Percentiles rank a stretch among this genome's conserved stretches.
Conservation (phyloP, 2,797 vertebrate species). For the Pseudochirops corinnae region DNA sequence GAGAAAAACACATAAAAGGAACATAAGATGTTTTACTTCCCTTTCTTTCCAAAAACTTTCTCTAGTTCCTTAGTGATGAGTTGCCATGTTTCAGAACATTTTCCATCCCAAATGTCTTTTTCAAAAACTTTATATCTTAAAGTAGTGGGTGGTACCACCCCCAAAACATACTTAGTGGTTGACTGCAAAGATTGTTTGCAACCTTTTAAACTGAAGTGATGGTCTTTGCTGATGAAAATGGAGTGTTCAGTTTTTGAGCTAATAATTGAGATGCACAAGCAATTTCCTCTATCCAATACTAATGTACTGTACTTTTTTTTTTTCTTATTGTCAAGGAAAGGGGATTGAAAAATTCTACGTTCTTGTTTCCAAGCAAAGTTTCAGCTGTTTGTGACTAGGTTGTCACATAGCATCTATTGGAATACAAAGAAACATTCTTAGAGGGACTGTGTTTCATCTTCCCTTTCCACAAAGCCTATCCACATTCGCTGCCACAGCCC, state of each 20-base stretch:
- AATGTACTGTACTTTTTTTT: not conserved
- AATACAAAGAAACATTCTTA: not conserved
- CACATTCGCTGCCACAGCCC: not conserved
- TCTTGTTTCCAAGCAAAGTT: not conserved
- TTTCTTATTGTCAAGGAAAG: conserved; percentile 31
- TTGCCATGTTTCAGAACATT: not conserved
- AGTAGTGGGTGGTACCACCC: conserved; percentile 11
- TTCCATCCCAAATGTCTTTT: not conserved
- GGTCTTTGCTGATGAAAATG: conserved; percentile 5
- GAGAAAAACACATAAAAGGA: conserved; percentile 27
- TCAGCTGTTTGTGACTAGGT: not conserved
- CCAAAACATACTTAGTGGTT: not conserved
- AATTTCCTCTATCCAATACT: not conserved
- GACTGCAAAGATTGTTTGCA: not conserved
- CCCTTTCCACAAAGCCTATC: not conserved
- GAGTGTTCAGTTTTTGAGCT: conserved; percentile 1
- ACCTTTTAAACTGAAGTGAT: conserved; percentile 40
- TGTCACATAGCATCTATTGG: not conserved
- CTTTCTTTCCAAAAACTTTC: not conserved
- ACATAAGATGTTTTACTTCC: not conserved
- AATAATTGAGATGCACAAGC: not conserved
- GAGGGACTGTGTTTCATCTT: not conserved
- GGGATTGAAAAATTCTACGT: not conserved
- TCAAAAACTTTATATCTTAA: not conserved
- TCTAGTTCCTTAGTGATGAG: conserved; percentile 41